phyloP scores from a whole-genome alignment of 2,797 vertebrate genomes.

The Pseudotriccus pelzelni region DNA sequence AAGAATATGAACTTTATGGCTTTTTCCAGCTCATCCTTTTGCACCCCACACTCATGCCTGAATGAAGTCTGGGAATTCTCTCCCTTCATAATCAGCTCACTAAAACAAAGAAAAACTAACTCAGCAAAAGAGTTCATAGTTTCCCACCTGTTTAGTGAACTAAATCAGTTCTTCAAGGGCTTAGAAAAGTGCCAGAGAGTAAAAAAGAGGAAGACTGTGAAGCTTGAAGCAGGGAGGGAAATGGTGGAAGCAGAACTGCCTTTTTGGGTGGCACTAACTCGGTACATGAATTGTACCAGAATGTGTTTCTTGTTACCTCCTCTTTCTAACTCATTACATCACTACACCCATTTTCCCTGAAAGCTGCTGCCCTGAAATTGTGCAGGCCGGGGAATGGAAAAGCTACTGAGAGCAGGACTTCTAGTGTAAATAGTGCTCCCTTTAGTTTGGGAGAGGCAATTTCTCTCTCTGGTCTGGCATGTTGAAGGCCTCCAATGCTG shows the following conservation, averaged over 20 bases:
- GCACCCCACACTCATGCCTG: background rate
- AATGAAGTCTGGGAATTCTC: background rate
- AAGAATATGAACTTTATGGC: background rate
- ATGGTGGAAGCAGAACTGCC: background rate
- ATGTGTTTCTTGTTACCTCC: background rate
- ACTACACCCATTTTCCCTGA: background rate
- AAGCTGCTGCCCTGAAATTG: background rate
- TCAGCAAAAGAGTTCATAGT: background rate
- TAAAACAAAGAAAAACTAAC: background rate
- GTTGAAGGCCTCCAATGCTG: background rate
- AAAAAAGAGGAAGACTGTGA: background rate
- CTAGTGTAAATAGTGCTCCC: background rate
- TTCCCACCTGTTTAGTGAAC: slow-evolving; percentile 8
- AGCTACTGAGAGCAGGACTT: background rate
- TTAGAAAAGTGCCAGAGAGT: background rate
- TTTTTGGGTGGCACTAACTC: background rate
- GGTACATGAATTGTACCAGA: background rate
- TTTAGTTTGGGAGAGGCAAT: background rate
- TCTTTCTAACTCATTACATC: background rate
- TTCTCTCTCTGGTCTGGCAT: background rate
- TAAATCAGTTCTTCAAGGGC: background rate
- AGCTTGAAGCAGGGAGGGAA: background rate
- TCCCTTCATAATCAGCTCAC: background rate
- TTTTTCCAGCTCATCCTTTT: background rate
- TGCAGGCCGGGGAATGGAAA: background rate